A percentile compares a stretch with the other conserved stretches of the same genome.
phyloP scores from a whole-genome alignment of 37 sponge, comb jelly and placozoan species.

The Haliclona indistincta region DNA sequence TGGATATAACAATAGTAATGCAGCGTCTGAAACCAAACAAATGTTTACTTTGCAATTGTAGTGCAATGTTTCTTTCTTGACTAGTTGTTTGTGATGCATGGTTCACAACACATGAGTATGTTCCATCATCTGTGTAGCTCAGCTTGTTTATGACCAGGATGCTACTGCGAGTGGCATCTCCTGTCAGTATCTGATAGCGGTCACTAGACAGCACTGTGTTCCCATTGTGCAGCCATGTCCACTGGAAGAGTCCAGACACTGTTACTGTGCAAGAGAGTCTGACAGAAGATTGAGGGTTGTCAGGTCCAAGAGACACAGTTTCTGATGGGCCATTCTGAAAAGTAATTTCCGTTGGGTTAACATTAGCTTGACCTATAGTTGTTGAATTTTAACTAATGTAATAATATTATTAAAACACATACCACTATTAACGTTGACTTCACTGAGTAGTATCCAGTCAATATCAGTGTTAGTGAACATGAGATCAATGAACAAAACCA shows the following conservation, averaged over 20 bases:
- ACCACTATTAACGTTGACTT: constrained; percentile 19
- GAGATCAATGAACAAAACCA: neutral
- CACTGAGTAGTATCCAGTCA: constrained; percentile 43
- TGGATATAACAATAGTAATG: no score
- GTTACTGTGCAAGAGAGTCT: constrained; percentile 33
- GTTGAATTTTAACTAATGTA: no score
- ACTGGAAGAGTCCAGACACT: constrained; percentile 11
- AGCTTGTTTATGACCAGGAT: constrained; percentile 21
- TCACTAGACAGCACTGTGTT: neutral
- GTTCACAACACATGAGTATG: constrained; percentile 33
- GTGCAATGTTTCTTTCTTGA: neutral
- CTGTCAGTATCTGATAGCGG: constrained; percentile 1
- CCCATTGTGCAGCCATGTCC: constrained; percentile 29
- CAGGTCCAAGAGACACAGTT: constrained; percentile 13
- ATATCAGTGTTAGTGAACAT: constrained; percentile 6
- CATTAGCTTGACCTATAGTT: no score
- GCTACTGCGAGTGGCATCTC: constrained; percentile 40
- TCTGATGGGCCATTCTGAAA: constrained; percentile 1
- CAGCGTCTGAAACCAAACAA: no score
- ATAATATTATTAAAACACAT: neutral
- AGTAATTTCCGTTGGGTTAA: neutral
- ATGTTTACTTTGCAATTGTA: neutral
- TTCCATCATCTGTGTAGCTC: constrained; percentile 12
- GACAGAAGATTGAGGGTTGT: neutral
- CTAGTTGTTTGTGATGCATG: neutral